A percentile compares a stretch with the other conserved stretches of the same genome.
phyloP scores from a whole-genome alignment of 1,140 invertebrate species.

The Kradibia gibbosae region DNA sequence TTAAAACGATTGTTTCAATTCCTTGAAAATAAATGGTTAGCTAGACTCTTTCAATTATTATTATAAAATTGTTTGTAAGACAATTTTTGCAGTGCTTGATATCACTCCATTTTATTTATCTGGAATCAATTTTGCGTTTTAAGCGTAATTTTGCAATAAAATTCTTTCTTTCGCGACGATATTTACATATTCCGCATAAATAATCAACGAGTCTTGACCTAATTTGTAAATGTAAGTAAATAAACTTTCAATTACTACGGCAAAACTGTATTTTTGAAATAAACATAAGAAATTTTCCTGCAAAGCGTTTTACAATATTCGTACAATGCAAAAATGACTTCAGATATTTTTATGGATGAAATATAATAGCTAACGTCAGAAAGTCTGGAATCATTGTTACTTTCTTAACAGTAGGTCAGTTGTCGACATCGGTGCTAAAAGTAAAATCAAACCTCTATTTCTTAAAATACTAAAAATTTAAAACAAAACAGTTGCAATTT shows the following conservation, averaged over 20 bases:
- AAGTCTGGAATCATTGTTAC: slow-evolving; percentile 23
- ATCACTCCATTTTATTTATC: neutral
- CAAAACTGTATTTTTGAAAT: neutral
- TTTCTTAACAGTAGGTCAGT: slow-evolving; percentile 20
- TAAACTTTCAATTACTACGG: slow-evolving; percentile 16
- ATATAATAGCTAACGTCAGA: slow-evolving; percentile 6
- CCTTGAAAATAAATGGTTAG: neutral
- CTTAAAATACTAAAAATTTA: neutral
- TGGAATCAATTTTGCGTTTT: neutral
- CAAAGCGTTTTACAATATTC: neutral
- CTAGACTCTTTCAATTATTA: neutral
- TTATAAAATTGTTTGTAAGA: neutral
- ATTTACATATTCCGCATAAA: slow-evolving; percentile 40
- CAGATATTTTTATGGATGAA: neutral
- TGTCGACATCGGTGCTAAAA: neutral
- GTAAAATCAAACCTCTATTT: slow-evolving; percentile 29
- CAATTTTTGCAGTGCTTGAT: neutral
- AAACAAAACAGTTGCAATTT: too few relatives aligned
- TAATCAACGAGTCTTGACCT: slow-evolving; percentile 38
- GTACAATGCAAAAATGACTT: neutral
- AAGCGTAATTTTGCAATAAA: slow-evolving; percentile 24
- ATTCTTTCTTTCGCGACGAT: slow-evolving; percentile 2
- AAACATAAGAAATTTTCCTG: neutral
- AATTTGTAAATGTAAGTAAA: slow-evolving; percentile 40
- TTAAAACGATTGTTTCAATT: neutral